phyloP scores from a whole-genome alignment of 2,888 invertebrate species.

The Euplexia lucipara region DNA sequence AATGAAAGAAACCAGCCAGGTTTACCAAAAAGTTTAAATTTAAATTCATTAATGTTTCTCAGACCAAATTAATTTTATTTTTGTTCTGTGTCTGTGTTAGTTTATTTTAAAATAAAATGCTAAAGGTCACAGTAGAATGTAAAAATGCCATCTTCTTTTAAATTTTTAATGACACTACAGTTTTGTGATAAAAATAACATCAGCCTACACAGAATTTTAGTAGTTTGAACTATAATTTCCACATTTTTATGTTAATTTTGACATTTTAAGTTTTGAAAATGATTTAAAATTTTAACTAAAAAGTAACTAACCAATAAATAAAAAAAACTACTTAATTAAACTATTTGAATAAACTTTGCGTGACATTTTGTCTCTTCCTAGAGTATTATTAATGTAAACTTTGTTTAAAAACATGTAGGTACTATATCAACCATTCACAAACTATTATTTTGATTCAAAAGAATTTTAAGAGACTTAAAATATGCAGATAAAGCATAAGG shows the following conservation, averaged over 20 bases:
- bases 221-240: neutral
- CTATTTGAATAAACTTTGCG: neutral
- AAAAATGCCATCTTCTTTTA: constrained; percentile 16
- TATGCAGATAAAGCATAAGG: neutral
- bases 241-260: constrained; percentile 6
- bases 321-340: no score
- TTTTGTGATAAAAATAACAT: constrained; percentile 16
- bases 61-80: neutral
- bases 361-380: neutral
- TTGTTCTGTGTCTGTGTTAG: neutral
- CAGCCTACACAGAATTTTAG: neutral
- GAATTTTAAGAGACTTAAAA: neutral
- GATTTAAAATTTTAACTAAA: neutral
- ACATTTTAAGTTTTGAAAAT: constrained; percentile 7
- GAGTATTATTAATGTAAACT: neutral
- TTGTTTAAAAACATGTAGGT: neutral
- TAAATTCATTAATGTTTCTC: neutral
- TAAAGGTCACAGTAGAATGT: constrained; percentile 19
- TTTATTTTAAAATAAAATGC: constrained; percentile 23
- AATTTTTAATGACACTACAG: constrained; percentile 13
- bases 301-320: neutral
- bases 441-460: neutral
- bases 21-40: constrained; percentile 2
- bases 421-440: neutral
- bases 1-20: constrained; percentile 16